phyloP scores from a whole-genome alignment of 2,888 invertebrate species.

The Nasonovia ribisnigri region DNA sequence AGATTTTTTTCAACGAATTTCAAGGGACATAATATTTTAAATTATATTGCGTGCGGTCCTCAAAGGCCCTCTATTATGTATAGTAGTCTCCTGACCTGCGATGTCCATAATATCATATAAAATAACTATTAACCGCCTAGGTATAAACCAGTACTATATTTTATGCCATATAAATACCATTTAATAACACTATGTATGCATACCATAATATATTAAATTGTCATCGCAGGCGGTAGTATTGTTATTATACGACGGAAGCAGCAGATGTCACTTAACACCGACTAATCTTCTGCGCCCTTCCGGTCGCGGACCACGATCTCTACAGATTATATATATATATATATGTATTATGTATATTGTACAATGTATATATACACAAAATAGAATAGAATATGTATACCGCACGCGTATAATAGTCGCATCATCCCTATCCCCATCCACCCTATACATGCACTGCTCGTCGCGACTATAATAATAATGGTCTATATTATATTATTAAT shows the following conservation, averaged over 20 bases:
- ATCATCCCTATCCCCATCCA: not conserved
- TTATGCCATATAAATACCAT: not conserved
- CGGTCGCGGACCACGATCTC: not conserved
- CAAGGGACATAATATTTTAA: too few relatives aligned
- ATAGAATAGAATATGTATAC: too few relatives aligned
- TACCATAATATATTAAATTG: conserved; percentile 9
- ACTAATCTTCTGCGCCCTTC: not conserved
- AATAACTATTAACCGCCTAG: not conserved
- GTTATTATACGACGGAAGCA: conserved; percentile 2
- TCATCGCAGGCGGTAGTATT: not conserved
- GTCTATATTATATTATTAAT: not conserved
- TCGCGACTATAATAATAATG: not conserved
- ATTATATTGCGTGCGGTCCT: too few relatives aligned
- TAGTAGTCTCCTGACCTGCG: not conserved
- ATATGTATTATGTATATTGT: not conserved
- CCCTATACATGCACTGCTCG: not conserved
- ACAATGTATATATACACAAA: not conserved
- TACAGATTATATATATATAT: not conserved
- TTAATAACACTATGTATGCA: not conserved
- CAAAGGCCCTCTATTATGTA: too few relatives aligned
- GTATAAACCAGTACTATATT: not conserved
- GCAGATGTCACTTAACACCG: not conserved
- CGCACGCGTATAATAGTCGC: not conserved
- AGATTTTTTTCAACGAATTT: not conserved
- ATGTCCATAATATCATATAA: not conserved